Evolutionary conservation across 2,113 vertebrate species (phyloP).

Genomic region (Paedocypris sp.): DNA sequence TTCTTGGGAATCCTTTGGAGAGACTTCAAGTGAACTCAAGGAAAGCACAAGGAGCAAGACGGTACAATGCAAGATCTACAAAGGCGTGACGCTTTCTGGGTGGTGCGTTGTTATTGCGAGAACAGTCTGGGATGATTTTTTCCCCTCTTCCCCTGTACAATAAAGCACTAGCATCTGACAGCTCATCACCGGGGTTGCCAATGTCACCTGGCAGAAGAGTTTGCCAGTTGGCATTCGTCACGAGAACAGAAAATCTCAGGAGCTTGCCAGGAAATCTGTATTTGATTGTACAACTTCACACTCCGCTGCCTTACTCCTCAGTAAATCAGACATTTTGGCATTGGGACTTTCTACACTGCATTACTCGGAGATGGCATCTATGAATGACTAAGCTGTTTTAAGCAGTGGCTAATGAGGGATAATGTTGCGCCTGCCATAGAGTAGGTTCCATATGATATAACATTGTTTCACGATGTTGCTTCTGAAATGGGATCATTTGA

Average conservation of each 20-base stretch:
- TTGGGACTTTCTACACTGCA: slow-evolving; percentile 27
- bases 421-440: slow-evolving; percentile 6
- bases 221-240: slow-evolving; percentile 43
- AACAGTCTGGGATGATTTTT: slow-evolving; percentile 20
- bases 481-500: no score
- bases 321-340: slow-evolving; percentile 38
- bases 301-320: slow-evolving; percentile 37
- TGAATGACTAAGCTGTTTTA: slow-evolving; percentile 27
- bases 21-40: not conserved
- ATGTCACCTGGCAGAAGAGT: slow-evolving; percentile 31
- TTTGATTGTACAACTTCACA: slow-evolving; percentile 49
- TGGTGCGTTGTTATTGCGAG: slow-evolving; percentile 12
- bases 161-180: slow-evolving; percentile 45
- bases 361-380: slow-evolving; percentile 8
- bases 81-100: not conserved
- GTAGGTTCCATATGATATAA: no score
- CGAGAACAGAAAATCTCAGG: slow-evolving; percentile 42
- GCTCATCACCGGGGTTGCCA: slow-evolving; percentile 47
- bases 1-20: no score
- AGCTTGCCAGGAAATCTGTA: slow-evolving; percentile 40
- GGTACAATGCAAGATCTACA: not conserved
- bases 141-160: slow-evolving; percentile 34
- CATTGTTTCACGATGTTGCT: no score
- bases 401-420: slow-evolving; percentile 23
- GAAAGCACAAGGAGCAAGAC: not conserved